Percentiles rank a stretch among this genome's conserved stretches.
Conservation (phyloP, 2,797 vertebrate genomes). For the Poecile montanus region DNA sequence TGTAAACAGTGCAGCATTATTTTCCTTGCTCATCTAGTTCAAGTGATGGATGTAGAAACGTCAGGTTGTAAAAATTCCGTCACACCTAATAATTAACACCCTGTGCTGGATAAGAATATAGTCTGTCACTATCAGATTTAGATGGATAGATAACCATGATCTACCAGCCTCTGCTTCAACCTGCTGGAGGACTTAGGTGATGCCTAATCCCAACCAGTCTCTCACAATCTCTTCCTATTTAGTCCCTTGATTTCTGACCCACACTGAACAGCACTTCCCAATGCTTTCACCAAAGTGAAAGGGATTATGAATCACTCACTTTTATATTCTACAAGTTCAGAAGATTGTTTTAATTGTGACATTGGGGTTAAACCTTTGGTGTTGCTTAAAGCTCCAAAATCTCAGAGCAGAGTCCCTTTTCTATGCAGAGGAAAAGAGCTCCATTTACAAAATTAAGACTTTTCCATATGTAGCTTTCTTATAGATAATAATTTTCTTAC, state of each 20-base stretch:
- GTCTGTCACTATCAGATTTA: not conserved
- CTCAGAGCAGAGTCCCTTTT: not conserved
- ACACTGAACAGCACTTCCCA: not conserved
- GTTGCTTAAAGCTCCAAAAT: not conserved
- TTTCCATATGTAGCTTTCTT: not conserved
- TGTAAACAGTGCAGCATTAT: not conserved
- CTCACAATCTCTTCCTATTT: not conserved
- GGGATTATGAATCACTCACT: not conserved
- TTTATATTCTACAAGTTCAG: not conserved
- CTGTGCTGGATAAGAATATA: not conserved
- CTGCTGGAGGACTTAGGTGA: not conserved
- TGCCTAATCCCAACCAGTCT: not conserved
- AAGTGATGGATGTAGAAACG: not conserved
- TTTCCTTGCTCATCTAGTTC: not conserved
- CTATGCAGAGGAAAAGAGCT: slow-evolving; percentile 4
- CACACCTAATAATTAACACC: not conserved
- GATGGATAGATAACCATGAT: not conserved
- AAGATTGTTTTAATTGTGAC: not conserved
- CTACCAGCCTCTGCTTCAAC: not conserved
- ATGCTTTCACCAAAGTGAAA: not conserved
- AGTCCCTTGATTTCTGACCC: slow-evolving; percentile 15
- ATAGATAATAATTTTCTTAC: slow-evolving; percentile 9
- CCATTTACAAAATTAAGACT: not conserved
- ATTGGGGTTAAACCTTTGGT: not conserved
- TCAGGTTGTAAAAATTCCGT: not conserved